Conservation (phyloP, 2,113 vertebrate genomes). For the Gymnocephalus cernua region DNA sequence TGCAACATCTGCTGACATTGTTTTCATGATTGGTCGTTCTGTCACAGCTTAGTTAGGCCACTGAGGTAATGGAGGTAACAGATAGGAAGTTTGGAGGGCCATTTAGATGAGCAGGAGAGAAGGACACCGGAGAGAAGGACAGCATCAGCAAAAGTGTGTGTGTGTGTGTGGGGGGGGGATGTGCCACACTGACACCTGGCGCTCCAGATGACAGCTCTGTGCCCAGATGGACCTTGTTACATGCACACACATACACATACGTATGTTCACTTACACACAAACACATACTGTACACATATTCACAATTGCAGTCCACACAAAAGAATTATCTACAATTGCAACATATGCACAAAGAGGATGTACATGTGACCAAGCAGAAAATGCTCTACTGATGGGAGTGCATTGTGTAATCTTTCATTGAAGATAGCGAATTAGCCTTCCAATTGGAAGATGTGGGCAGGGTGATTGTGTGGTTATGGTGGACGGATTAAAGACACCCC, state of each 20-base stretch:
- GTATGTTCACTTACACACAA: slow-evolving; percentile 55
- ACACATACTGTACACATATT: slow-evolving; percentile 65
- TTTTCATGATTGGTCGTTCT: slow-evolving; percentile 62
- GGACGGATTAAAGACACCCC: slow-evolving; percentile 80
- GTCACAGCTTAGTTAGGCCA: slow-evolving; percentile 63
- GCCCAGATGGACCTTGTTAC: slow-evolving; percentile 83
- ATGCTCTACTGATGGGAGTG: background rate
- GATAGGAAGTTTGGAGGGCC: slow-evolving; percentile 73
- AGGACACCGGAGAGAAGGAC: slow-evolving; percentile 67
- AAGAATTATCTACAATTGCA: background rate
- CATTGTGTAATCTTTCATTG: background rate
- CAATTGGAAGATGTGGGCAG: slow-evolving; percentile 16
- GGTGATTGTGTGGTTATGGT: slow-evolving; percentile 54
- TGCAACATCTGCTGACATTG: slow-evolving; percentile 70
- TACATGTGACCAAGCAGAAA: slow-evolving; percentile 11
- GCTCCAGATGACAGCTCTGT: slow-evolving; percentile 84
- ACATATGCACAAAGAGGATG: slow-evolving; percentile 27
- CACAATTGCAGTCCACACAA: slow-evolving; percentile 38
- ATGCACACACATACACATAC: slow-evolving; percentile 55
- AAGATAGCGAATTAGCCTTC: slow-evolving; percentile 18
- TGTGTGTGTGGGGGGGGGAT: slow-evolving; percentile 23
- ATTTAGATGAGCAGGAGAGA: slow-evolving; percentile 68
- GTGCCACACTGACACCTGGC: slow-evolving; percentile 83
- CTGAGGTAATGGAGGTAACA: slow-evolving; percentile 53
- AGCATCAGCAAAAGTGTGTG: slow-evolving; percentile 48